Conservation (phyloP, 2,797 vertebrate genomes). For the Enoplosus armatus region DNA sequence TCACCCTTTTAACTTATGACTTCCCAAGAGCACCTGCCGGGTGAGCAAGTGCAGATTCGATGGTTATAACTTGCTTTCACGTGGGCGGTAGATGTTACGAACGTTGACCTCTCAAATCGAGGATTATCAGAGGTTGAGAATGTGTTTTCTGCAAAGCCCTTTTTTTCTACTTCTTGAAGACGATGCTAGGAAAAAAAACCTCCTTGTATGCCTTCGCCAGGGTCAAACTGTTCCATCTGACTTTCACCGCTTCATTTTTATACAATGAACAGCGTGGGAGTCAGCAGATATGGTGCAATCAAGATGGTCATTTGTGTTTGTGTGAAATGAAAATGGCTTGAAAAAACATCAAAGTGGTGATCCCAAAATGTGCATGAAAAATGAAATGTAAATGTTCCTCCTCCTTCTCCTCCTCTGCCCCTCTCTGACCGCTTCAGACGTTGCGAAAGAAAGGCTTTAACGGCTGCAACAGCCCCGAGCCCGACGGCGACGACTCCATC, state of each 20-base stretch:
- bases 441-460: slow-evolving; percentile 99
- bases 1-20: slow-evolving; percentile 47
- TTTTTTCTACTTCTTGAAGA: slow-evolving; percentile 18
- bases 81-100: slow-evolving; percentile 47
- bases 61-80: slow-evolving; percentile 43
- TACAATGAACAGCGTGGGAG: slow-evolving; percentile 49
- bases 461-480: slow-evolving; percentile 99
- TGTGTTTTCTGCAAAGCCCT: slow-evolving; percentile 10
- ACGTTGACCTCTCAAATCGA: slow-evolving; percentile 50
- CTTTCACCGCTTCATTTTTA: slow-evolving; percentile 35
- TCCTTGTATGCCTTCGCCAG: slow-evolving; percentile 23
- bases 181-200: not conserved
- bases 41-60: slow-evolving; percentile 20
- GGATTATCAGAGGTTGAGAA: slow-evolving; percentile 36
- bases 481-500: slow-evolving; percentile 96
- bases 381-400: slow-evolving; percentile 69
- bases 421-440: slow-evolving; percentile 88
- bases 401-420: slow-evolving; percentile 60
- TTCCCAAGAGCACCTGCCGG: slow-evolving; percentile 42
- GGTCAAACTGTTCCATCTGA: slow-evolving; percentile 54
- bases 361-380: slow-evolving; percentile 46
- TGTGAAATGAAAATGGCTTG: slow-evolving; percentile 23
- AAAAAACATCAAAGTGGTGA: slow-evolving; percentile 8
- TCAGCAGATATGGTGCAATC: slow-evolving; percentile 11
- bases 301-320: slow-evolving; percentile 36